Percentiles rank a stretch among this genome's conserved stretches.
Evolutionary conservation across 2,888 invertebrate genomes (phyloP).

Genomic region (Hybos culiciformis): DNA sequence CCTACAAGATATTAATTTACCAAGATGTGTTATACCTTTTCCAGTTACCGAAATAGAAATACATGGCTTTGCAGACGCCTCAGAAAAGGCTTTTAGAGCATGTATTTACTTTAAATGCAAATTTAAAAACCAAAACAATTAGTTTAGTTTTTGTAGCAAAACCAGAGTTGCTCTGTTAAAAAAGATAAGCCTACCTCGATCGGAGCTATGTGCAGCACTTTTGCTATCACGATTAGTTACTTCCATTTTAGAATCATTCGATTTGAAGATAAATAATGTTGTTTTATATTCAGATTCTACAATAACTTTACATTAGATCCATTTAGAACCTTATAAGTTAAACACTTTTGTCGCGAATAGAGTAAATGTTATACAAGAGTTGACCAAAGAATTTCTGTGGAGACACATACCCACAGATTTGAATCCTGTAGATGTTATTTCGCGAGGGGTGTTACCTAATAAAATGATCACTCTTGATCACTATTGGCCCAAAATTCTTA

Average conservation of each 20-base stretch:
- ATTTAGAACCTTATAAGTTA: background rate
- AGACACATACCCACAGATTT: background rate
- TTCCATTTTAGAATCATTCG: background rate
- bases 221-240: constrained; percentile 1
- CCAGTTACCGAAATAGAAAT: constrained; percentile 5
- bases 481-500: too few species aligned
- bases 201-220: constrained; percentile 8
- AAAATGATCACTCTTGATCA: too few species aligned
- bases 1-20: too few species aligned
- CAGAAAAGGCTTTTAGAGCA: constrained; percentile 8
- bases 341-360: background rate
- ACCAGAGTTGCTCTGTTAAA: constrained; percentile 9
- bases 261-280: background rate
- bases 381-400: background rate
- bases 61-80: constrained; percentile 12
- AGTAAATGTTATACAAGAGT: background rate
- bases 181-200: constrained; percentile 3
- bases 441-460: background rate
- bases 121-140: background rate
- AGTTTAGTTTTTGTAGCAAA: constrained; percentile 9
- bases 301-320: background rate
- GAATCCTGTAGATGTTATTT: background rate
- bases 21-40: too few species aligned
- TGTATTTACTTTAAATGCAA: constrained; percentile 3
- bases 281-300: background rate